Conservation (phyloP, 2,888 invertebrate genomes). For the Pinctada fucata region DNA sequence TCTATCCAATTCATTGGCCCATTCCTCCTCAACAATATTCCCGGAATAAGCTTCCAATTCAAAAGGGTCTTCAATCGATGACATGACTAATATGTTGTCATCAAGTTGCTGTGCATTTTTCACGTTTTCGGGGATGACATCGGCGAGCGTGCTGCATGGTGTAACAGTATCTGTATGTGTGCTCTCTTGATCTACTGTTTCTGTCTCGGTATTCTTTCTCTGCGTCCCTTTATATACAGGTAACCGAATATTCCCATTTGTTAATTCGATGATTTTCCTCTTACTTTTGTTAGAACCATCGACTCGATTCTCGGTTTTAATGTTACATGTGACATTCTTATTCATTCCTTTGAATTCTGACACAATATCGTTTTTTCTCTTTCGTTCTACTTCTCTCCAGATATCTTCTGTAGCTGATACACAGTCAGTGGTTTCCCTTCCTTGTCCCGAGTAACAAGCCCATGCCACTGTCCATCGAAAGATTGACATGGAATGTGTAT, state of each 20-base stretch:
- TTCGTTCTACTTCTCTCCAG: conserved; percentile 16
- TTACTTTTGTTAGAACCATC: background rate
- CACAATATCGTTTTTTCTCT: background rate
- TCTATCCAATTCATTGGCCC: background rate
- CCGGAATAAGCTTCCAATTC: too few relatives aligned
- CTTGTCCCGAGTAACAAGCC: too few relatives aligned
- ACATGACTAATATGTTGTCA: conserved; percentile 5
- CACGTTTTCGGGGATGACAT: background rate
- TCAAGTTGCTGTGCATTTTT: background rate
- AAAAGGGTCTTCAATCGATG: too few relatives aligned
- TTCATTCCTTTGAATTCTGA: conserved; percentile 13
- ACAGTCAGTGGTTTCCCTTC: conserved; percentile 9
- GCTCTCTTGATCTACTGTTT: conserved; percentile 1
- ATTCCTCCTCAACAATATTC: too few relatives aligned
- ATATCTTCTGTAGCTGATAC: too few relatives aligned
- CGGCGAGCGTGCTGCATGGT: too few relatives aligned
- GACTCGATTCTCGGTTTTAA: background rate
- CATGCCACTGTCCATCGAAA: too few relatives aligned
- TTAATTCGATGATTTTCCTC: conserved; percentile 1
- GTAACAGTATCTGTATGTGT: too few relatives aligned
- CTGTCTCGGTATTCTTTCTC: background rate
- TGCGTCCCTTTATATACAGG: background rate
- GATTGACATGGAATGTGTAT: too few relatives aligned
- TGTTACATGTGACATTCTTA: conserved; percentile 6
- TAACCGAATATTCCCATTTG: background rate